Evolutionary conservation across 2,888 invertebrate species (phyloP), one percentile per base, ranked within the genome.

Genomic region (Xylophagus ater): DNA sequence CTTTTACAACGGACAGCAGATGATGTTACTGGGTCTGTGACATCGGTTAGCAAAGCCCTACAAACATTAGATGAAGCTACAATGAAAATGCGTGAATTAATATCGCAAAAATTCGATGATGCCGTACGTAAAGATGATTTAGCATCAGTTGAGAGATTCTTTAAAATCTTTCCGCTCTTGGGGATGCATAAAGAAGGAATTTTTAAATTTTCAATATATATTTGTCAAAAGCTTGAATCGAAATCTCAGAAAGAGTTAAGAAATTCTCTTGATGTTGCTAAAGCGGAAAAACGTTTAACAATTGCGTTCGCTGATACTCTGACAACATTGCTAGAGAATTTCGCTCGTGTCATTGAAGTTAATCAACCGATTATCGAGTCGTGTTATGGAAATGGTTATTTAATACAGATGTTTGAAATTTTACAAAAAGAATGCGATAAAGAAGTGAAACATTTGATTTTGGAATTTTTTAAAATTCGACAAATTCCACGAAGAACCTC

Each of bases 81-180:
- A 8, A 70, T 70, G 44, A 78, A 84, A 55, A 65, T 88, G 32
- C 51, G 58, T 1, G 56, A 59, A 7, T 42, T 62, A 8, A 55
- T 90, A 2, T 75, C 76, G 33, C 73, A 72, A 36, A 81, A 88
- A 57, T 94, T 97, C 60, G 88, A 92, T 52, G 90, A 92, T 56
- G 90, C 97, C 4, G 85, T 94, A 0, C 75, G 77, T 40, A 78
- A 76, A 35, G 86, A 87, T 52, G 94, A 97, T 61, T 73, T 88
- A 28, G 83, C 85, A 0, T 84, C 86, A 0, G 86, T 96, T 13
- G 93, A 96, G 59, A 70, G 96, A 39, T 88, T 96, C 59, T 97
- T 97, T 62, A 96, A 96, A 65, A 80, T 98, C 54, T 98, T 96
- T 65, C 97, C 98, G 0, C 70, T 96, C 43, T 70, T 99, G 7